Conservation (phyloP, 2,797 vertebrate genomes). For the Chromis chromis region DNA sequence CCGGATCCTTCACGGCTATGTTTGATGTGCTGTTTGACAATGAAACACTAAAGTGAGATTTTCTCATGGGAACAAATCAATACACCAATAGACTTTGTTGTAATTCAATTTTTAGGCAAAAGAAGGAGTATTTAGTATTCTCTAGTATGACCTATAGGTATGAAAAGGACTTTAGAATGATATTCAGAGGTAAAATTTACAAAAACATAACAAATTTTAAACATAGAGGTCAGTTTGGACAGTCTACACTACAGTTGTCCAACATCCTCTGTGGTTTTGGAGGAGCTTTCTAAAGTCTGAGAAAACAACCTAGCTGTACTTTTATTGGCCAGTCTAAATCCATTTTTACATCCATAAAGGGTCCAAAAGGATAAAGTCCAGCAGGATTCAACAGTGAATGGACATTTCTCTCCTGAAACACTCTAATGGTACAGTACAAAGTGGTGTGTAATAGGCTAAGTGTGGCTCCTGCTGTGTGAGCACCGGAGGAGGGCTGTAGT, state of each 20-base stretch:
- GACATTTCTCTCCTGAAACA: neutral
- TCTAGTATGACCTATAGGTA: neutral
- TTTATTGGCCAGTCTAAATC: no score
- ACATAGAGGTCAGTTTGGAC: no score
- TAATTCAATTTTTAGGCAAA: neutral
- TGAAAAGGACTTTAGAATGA: neutral
- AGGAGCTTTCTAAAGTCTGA: no score
- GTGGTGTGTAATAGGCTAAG: conserved; percentile 8
- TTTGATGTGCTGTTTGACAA: conserved; percentile 60
- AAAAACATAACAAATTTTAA: neutral
- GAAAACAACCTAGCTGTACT: no score
- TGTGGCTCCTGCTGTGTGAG: conserved; percentile 22
- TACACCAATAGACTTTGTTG: neutral
- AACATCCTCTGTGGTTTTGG: neutral
- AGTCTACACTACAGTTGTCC: no score
- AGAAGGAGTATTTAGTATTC: no score
- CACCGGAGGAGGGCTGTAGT: conserved; percentile 15
- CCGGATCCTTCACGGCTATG: conserved; percentile 34
- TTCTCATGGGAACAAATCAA: conserved; percentile 66
- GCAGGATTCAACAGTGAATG: neutral
- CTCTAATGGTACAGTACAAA: neutral
- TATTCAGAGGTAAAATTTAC: neutral
- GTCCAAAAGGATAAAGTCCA: neutral
- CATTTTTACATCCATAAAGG: neutral
- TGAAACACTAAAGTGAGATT: conserved; percentile 32